Evolutionary conservation across 1,140 invertebrate species (phyloP).

Genomic region (Megathymus violae): DNA sequence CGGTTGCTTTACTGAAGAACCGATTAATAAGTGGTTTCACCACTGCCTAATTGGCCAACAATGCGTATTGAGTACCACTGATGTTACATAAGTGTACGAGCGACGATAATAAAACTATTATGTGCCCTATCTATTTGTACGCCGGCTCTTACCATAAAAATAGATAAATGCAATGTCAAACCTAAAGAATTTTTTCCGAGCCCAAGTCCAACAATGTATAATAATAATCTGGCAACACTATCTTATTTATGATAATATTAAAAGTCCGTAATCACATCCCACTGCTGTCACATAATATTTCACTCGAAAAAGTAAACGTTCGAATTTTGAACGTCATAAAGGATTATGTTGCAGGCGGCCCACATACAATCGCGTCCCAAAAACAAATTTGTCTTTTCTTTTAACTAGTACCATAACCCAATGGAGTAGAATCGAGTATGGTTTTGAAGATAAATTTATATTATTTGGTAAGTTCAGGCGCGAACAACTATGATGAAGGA

Average conservation of each 20-base stretch:
- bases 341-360: constrained; percentile 11
- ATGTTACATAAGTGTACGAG: too few relatives aligned
- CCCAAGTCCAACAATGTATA: too few relatives aligned
- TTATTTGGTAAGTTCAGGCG: constrained; percentile 19
- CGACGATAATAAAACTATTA: too few relatives aligned
- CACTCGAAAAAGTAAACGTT: constrained; percentile 12
- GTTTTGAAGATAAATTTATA: background rate
- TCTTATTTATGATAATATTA: background rate
- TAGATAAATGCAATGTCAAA: too few relatives aligned
- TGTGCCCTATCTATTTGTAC: too few relatives aligned
- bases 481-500: constrained; percentile 47
- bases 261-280: background rate
- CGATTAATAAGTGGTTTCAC: too few relatives aligned
- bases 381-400: constrained; percentile 1
- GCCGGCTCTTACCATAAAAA: too few relatives aligned
- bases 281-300: constrained; percentile 11
- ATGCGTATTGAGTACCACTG: too few relatives aligned
- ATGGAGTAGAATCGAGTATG: background rate
- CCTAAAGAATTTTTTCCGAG: too few relatives aligned
- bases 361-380: constrained; percentile 22
- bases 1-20: too few relatives aligned
- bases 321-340: constrained; percentile 13
- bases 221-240: too few relatives aligned
- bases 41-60: too few relatives aligned
- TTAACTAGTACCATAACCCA: background rate